phyloP scores from a whole-genome alignment of 2,888 invertebrate species.

The Tryphoninae sp. region DNA sequence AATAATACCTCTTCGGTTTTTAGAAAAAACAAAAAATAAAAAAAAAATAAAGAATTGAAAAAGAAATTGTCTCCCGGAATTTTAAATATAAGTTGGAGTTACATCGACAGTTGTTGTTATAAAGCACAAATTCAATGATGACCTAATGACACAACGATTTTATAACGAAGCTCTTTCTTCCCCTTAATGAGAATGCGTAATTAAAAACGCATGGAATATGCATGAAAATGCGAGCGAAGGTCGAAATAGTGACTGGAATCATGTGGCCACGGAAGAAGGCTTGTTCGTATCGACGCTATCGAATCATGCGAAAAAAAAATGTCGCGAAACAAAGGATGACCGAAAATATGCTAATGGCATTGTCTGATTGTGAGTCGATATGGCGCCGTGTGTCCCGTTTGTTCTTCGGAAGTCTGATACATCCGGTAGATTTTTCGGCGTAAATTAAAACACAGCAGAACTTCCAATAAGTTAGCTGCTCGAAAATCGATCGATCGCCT shows the following conservation, averaged over 20 bases:
- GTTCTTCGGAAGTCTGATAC: neutral
- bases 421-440: neutral
- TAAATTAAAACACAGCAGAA: no score
- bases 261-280: neutral
- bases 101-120: neutral
- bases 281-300: neutral
- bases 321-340: neutral
- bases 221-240: slow-evolving; percentile 38
- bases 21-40: no score
- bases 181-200: slow-evolving; percentile 12
- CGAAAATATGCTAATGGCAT: slow-evolving; percentile 21
- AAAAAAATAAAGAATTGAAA: no score
- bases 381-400: neutral
- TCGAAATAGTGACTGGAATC: neutral
- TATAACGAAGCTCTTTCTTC: neutral
- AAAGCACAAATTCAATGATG: neutral
- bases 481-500: no score
- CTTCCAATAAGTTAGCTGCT: no score
- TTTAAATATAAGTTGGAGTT: no score
- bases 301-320: neutral
- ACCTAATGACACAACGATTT: slow-evolving; percentile 14
- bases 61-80: no score
- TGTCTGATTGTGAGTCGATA: neutral
- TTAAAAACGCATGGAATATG: slow-evolving; percentile 33
- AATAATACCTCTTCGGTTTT: no score